These are phyloP conservation scores for Drosophila picticornis DNA, from an alignment of 2,888 invertebrate species.

Conservation along the genomic window DNA sequence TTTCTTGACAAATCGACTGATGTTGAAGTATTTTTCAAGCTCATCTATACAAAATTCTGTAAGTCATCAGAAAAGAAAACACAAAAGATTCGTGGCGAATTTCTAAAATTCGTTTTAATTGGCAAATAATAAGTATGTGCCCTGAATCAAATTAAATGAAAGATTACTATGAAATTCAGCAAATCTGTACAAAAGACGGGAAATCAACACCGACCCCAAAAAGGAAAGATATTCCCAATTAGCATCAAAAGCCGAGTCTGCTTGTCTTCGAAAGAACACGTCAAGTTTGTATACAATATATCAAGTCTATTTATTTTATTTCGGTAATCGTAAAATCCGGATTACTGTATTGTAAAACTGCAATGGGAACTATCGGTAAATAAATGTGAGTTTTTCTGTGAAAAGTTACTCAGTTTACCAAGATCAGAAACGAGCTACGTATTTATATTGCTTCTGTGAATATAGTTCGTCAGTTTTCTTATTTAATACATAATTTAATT, in stretches of 20 bases:
- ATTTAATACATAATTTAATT: neutral
- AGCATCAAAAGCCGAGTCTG: neutral
- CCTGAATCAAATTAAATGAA: neutral
- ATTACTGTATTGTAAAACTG: neutral
- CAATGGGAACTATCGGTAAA: neutral
- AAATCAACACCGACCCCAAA: neutral
- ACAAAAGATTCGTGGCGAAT: neutral
- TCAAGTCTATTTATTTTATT: neutral
- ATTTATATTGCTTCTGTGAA: neutral
- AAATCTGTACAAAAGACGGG: neutral
- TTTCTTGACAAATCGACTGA: neutral
- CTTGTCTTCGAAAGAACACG: neutral
- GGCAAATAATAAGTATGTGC: too few relatives aligned
- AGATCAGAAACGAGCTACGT: neutral
- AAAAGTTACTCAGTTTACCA: neutral
- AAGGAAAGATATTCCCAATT: neutral
- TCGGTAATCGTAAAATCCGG: neutral
- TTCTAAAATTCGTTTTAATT: neutral
- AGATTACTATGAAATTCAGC: neutral
- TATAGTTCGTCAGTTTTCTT: neutral
- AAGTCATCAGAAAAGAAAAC: neutral
- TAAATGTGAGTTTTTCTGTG: neutral
- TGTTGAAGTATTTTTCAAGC: neutral
- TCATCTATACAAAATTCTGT: neutral
- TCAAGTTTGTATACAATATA: neutral